A percentile compares a stretch with the other conserved stretches of the same genome.
Evolutionary conservation across 1,140 invertebrate species (phyloP).

Genomic region (Ylistrum balloti): DNA sequence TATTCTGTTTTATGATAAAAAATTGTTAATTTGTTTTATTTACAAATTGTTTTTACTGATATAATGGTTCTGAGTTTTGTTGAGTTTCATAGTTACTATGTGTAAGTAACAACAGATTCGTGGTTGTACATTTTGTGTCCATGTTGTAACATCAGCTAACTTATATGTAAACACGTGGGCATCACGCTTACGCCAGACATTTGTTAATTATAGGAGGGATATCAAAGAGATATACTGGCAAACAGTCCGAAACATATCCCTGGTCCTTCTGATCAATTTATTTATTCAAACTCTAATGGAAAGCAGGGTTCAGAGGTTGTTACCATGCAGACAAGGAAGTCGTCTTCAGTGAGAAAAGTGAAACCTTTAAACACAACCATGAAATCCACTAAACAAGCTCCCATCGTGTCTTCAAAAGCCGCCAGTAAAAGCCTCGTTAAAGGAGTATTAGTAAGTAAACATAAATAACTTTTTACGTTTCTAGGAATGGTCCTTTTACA

Average conservation of each 20-base stretch:
- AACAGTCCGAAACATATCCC: neutral
- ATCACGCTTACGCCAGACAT: neutral
- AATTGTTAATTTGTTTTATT: no score
- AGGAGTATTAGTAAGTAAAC: neutral
- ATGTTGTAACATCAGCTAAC: neutral
- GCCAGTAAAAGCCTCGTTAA: neutral
- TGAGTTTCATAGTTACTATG: no score
- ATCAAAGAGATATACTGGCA: neutral
- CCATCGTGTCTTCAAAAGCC: neutral
- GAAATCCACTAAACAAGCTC: neutral
- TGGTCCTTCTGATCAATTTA: neutral
- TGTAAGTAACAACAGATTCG: no score
- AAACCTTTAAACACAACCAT: neutral
- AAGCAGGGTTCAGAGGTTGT: neutral
- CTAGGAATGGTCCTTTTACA: no score
- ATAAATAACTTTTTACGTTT: no score
- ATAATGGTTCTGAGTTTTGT: no score
- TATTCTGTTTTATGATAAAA: no score
- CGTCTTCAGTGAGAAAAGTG: neutral
- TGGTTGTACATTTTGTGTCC: neutral
- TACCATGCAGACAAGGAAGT: neutral
- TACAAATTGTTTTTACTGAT: no score
- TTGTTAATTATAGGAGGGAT: conserved; percentile 22
- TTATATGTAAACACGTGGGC: neutral
- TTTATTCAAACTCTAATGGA: neutral